Conservation (phyloP, 2,888 invertebrate genomes). For the Megamerina dolium region DNA sequence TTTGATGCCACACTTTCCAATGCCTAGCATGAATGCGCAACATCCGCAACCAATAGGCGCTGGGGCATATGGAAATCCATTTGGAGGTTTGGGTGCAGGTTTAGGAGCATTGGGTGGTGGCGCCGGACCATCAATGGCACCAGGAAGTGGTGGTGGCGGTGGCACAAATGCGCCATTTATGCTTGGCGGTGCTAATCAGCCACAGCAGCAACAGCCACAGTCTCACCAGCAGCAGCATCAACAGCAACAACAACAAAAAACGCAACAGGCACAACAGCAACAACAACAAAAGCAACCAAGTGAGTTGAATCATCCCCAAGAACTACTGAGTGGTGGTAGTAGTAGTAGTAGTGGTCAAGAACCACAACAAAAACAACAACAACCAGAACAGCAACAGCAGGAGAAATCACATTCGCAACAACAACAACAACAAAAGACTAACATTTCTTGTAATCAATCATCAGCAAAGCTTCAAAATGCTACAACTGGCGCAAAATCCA, state of each 20-base stretch:
- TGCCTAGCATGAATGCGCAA: conserved; percentile 60
- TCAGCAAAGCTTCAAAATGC: not conserved
- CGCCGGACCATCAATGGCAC: conserved; percentile 41
- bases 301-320: conserved; percentile 50
- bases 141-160: conserved; percentile 32
- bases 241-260: conserved; percentile 23
- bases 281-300: conserved; percentile 56
- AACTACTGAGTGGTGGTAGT: conserved; percentile 24
- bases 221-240: conserved; percentile 35
- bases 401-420: conserved; percentile 12
- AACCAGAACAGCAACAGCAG: conserved; percentile 22
- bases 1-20: conserved; percentile 63
- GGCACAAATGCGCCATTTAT: conserved; percentile 48
- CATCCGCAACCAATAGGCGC: conserved; percentile 41
- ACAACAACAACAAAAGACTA: conserved; percentile 7
- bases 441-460: not conserved
- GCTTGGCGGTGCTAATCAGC: conserved; percentile 32
- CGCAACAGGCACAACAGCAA: conserved; percentile 30
- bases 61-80: conserved; percentile 43
- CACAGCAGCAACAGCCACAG: conserved; percentile 50
- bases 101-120: conserved; percentile 49
- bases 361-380: conserved; percentile 49
- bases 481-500: not conserved
- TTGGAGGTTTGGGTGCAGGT: conserved; percentile 45
- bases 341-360: conserved; percentile 25